Evolutionary conservation across 2,113 vertebrate genomes (phyloP).

Genomic region (Hydrochoerus hydrochaeris): DNA sequence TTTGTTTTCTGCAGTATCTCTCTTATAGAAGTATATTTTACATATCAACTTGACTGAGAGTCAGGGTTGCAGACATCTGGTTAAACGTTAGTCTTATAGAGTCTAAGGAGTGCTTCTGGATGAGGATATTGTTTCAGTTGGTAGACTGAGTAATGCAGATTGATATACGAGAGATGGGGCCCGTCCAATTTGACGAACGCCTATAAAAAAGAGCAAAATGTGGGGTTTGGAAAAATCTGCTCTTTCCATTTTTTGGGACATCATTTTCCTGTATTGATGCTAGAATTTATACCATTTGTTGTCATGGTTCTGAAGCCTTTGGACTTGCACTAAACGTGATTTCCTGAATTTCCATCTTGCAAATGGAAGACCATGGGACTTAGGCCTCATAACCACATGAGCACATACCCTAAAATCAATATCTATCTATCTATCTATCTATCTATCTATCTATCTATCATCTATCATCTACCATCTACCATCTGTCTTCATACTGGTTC

Average conservation of each 20-base stretch:
- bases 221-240: neutral
- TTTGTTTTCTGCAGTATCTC: neutral
- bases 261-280: neutral
- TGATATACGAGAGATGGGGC: neutral
- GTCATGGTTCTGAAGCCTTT: neutral
- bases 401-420: neutral
- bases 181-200: neutral
- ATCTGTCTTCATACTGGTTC: too few relatives aligned
- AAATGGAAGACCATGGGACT: neutral
- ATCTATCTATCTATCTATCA: too few relatives aligned
- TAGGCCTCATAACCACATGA: neutral
- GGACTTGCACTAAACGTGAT: neutral
- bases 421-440: neutral
- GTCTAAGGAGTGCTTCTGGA: neutral
- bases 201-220: neutral
- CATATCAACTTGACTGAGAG: neutral
- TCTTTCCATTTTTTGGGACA: neutral
- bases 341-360: neutral
- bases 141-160: neutral
- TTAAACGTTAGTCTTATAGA: neutral
- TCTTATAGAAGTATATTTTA: neutral
- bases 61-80: neutral
- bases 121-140: neutral
- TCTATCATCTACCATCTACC: neutral
- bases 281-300: neutral